Evolutionary conservation across 2,888 invertebrate genomes (phyloP).

Genomic region (Epinotia bilunana): DNA sequence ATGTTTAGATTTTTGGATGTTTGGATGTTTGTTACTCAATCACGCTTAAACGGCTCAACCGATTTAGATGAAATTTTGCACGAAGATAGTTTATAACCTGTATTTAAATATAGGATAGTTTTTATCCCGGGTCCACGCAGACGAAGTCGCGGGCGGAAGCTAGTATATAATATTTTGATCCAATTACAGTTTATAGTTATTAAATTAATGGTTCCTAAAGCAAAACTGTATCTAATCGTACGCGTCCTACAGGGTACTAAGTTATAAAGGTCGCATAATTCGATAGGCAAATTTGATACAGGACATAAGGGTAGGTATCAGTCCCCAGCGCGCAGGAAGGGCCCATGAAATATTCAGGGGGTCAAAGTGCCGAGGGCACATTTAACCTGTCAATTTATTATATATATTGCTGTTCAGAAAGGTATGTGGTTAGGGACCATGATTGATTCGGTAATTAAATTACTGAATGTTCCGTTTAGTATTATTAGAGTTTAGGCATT

Average conservation of each 20-base stretch:
- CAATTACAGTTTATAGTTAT: too few relatives aligned
- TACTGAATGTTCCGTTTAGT: neutral
- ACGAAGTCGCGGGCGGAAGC: too few relatives aligned
- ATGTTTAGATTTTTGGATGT: too few relatives aligned
- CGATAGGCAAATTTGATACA: slow-evolving; percentile 43
- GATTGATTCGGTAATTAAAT: slow-evolving; percentile 25
- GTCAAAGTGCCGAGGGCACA: slow-evolving; percentile 51
- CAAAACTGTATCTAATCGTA: slow-evolving; percentile 6
- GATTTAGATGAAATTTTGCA: too few relatives aligned
- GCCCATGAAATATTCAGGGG: slow-evolving; percentile 65
- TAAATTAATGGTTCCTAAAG: neutral
- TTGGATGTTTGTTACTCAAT: too few relatives aligned
- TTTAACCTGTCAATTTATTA: slow-evolving; percentile 59
- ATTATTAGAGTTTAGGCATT: neutral
- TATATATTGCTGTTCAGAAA: slow-evolving; percentile 32
- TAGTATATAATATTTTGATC: too few relatives aligned
- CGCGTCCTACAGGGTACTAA: neutral
- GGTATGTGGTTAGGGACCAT: slow-evolving; percentile 18
- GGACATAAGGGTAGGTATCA: slow-evolving; percentile 35
- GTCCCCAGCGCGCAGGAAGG: slow-evolving; percentile 43
- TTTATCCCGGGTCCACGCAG: too few relatives aligned
- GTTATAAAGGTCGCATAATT: slow-evolving; percentile 38
- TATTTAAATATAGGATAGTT: too few relatives aligned
- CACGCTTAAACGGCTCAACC: too few relatives aligned
- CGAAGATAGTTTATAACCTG: too few relatives aligned